These are phyloP conservation scores for Baronia brevicornis DNA, from an alignment of 2,888 invertebrate genomes.

Conservation along the genomic window DNA sequence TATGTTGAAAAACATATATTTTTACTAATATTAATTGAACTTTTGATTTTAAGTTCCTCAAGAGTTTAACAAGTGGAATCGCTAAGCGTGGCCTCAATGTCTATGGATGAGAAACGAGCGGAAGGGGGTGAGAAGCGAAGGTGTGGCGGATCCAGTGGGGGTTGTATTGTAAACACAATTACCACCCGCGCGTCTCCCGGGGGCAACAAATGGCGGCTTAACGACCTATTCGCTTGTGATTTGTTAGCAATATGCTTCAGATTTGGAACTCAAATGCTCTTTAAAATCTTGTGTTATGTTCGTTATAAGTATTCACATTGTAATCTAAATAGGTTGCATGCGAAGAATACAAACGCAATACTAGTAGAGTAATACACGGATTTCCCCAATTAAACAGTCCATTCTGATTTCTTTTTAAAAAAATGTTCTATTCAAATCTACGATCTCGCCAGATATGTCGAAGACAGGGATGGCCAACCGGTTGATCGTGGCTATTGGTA, in stretches of 20 bases:
- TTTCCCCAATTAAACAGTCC: no score
- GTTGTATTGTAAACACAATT: constrained; percentile 66
- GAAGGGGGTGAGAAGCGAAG: constrained; percentile 34
- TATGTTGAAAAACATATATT: no score
- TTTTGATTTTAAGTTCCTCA: constrained; percentile 5
- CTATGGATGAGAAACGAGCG: constrained; percentile 65
- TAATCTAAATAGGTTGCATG: no score
- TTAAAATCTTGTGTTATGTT: constrained; percentile 14
- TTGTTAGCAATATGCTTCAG: constrained; percentile 74
- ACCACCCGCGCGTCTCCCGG: constrained; percentile 45
- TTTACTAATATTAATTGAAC: background rate
- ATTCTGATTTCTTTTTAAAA: no score
- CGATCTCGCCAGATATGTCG: no score
- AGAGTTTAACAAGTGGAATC: constrained; percentile 23
- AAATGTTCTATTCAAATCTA: no score
- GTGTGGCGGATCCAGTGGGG: constrained; percentile 30
- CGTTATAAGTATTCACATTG: background rate
- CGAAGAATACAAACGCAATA: no score
- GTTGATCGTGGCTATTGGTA: no score
- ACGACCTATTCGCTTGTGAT: constrained; percentile 72
- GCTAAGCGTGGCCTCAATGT: constrained; percentile 59
- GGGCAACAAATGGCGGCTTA: constrained; percentile 70
- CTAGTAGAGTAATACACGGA: no score
- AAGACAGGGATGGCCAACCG: no score
- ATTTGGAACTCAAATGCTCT: constrained; percentile 58